These are phyloP conservation scores for Heliconius ethilla DNA, from an alignment of 2,888 invertebrate species.

Conservation along the genomic window DNA sequence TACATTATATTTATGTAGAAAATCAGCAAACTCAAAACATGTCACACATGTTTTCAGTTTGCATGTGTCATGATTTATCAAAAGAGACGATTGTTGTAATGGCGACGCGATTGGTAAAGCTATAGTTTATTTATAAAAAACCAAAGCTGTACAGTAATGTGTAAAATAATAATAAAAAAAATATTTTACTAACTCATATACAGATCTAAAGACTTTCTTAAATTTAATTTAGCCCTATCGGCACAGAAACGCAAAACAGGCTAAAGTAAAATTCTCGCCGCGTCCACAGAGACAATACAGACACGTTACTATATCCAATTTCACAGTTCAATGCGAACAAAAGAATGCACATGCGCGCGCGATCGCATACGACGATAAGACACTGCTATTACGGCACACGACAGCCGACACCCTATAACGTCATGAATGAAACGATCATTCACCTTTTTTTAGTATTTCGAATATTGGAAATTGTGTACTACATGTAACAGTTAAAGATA, in stretches of 20 bases:
- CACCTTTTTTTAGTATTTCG: constrained; percentile 35
- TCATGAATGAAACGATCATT: constrained; percentile 44
- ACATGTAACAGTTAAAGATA: no score
- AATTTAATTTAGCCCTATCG: not conserved
- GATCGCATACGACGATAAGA: constrained; percentile 41
- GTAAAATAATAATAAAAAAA: no score
- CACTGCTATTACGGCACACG: constrained; percentile 42
- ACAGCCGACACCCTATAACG: constrained; percentile 42
- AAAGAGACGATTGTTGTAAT: no score
- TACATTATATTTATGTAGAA: not conserved
- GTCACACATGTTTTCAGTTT: no score
- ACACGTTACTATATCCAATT: constrained; percentile 46
- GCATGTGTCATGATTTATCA: no score
- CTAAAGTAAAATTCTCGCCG: constrained; percentile 14
- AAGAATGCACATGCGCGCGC: constrained; percentile 43
- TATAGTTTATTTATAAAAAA: no score
- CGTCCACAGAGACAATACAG: constrained; percentile 30
- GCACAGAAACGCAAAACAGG: constrained; percentile 2
- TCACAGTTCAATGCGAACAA: constrained; percentile 47
- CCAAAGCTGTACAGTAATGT: no score
- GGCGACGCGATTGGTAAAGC: no score
- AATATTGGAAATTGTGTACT: no score
- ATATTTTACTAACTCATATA: no score
- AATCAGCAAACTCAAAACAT: no score
- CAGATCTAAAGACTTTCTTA: not conserved